phyloP scores from a whole-genome alignment of 2,113 vertebrate genomes.

The Oreochromis spilurus region DNA sequence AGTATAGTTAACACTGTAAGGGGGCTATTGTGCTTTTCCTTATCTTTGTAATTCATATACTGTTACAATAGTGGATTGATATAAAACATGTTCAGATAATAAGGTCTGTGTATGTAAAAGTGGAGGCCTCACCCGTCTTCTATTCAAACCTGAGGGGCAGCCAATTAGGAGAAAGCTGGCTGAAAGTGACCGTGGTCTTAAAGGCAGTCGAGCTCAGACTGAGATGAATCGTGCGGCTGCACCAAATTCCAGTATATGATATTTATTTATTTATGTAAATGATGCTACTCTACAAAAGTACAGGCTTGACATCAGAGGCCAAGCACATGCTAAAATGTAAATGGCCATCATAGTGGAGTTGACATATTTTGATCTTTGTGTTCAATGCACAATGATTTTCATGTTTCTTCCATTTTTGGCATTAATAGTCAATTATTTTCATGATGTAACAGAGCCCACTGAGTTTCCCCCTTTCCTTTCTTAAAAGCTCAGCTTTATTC shows the following conservation, averaged over 20 bases:
- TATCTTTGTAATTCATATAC: background rate
- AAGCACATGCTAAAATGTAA: background rate
- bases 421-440: background rate
- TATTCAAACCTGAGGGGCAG: background rate
- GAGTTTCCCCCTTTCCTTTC: background rate
- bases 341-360: background rate
- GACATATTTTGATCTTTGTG: background rate
- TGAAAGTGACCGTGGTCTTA: background rate
- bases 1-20: background rate
- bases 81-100: background rate
- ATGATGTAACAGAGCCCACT: background rate
- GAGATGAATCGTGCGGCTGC: background rate
- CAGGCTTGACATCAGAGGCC: background rate
- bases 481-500: background rate
- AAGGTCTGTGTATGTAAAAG: background rate
- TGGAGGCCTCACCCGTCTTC: background rate
- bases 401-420: background rate
- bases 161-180: background rate
- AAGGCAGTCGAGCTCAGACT: background rate
- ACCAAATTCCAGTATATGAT: background rate
- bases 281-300: background rate
- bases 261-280: background rate
- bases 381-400: background rate
- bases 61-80: background rate
- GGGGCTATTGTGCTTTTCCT: background rate